phyloP scores from a whole-genome alignment of 64 coral and sea anemone species.

The Montipora cactus region DNA sequence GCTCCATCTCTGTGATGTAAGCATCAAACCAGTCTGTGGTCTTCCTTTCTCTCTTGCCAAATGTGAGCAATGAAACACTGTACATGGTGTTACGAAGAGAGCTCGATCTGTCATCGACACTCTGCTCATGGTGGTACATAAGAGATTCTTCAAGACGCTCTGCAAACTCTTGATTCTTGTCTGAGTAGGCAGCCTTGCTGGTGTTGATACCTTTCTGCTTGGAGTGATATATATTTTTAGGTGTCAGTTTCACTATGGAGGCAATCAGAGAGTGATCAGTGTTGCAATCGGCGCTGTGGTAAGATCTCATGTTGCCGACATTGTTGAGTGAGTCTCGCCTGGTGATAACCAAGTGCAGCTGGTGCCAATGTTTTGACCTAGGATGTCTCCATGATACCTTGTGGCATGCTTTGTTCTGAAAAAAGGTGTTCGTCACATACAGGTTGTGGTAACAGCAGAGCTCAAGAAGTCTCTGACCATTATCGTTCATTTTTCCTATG shows the following conservation, averaged over 20 bases:
- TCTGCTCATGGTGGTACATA: neutral
- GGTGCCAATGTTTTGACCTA: neutral
- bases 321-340: neutral
- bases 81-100: neutral
- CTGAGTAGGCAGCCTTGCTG: neutral
- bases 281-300: no score
- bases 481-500: no score
- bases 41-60: neutral
- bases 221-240: neutral
- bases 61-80: no score
- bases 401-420: no score
- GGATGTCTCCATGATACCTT: no score
- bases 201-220: constrained; percentile 53
- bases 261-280: neutral
- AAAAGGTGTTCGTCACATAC: no score
- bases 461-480: no score
- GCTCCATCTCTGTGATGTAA: no score
- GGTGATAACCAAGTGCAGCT: constrained; percentile 16
- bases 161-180: neutral
- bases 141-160: neutral
- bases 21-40: constrained; percentile 23
- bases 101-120: constrained; percentile 16
- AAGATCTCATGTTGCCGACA: constrained; percentile 1
- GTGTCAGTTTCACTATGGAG: neutral
- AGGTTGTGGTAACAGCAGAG: no score